These are phyloP conservation scores for Euura lappo DNA, from an alignment of 1,140 invertebrate species.

Conservation along the genomic window DNA sequence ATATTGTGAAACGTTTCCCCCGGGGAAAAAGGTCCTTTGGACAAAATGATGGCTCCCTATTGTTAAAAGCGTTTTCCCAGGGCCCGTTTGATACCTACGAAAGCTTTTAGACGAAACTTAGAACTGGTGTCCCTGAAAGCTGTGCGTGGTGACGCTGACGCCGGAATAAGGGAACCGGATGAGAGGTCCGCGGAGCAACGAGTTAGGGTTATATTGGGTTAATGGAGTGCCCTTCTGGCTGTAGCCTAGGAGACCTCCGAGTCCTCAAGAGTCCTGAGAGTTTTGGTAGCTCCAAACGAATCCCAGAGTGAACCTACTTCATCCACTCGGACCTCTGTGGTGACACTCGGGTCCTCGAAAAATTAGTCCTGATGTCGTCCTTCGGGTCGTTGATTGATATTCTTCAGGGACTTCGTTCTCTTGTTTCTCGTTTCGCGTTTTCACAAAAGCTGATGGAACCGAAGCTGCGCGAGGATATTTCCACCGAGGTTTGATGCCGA, in stretches of 20 bases:
- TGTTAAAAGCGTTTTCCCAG: constrained; percentile 4
- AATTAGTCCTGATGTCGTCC: constrained; percentile 4
- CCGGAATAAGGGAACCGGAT: background rate
- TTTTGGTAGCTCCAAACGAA: background rate
- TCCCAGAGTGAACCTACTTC: background rate
- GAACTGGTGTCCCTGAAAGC: constrained; percentile 13
- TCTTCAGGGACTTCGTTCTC: background rate
- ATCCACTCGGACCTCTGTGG: background rate
- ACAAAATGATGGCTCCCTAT: background rate
- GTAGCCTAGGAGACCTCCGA: background rate
- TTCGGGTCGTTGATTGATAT: background rate
- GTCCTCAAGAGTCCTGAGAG: background rate
- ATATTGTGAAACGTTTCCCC: background rate
- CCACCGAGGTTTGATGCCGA: too few species aligned
- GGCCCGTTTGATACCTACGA: constrained; percentile 10
- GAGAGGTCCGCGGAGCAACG: constrained; percentile 3
- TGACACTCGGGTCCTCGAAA: background rate
- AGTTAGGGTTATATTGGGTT: constrained; percentile 23
- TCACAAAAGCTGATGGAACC: too few species aligned
- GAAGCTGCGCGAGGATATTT: too few species aligned
- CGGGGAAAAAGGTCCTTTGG: background rate
- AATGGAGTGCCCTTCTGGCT: constrained; percentile 25
- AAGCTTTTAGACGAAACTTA: constrained; percentile 22
- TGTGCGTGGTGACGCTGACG: background rate
- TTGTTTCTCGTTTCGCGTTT: background rate